Conservation (phyloP, 2,888 invertebrate species). For the Lithodes maja region DNA sequence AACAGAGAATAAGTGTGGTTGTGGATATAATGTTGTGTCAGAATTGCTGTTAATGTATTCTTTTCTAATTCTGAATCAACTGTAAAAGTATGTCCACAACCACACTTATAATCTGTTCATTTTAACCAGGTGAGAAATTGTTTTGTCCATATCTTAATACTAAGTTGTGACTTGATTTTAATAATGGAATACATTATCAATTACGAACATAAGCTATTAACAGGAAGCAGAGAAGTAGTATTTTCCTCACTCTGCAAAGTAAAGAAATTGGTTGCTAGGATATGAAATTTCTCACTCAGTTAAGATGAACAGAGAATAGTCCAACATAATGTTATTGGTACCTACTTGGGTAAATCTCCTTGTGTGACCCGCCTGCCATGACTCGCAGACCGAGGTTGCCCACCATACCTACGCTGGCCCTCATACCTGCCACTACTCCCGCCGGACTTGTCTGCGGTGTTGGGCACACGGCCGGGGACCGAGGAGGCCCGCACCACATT, state of each 20-base stretch:
- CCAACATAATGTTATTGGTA: neutral
- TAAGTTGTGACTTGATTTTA: too few species aligned
- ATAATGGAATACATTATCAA: too few species aligned
- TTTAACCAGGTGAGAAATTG: too few species aligned
- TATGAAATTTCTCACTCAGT: too few species aligned
- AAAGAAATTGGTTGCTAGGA: too few species aligned
- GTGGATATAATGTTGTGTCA: slow-evolving; percentile 9
- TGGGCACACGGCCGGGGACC: slow-evolving; percentile 66
- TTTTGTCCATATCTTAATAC: too few species aligned
- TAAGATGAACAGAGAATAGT: neutral
- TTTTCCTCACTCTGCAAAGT: too few species aligned
- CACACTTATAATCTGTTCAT: slow-evolving; percentile 2
- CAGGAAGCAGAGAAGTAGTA: too few species aligned
- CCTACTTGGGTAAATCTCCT: slow-evolving; percentile 62
- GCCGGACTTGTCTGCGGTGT: slow-evolving; percentile 25
- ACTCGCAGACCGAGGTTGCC: slow-evolving; percentile 67
- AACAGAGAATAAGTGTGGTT: slow-evolving; percentile 1
- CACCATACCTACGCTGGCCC: slow-evolving; percentile 59
- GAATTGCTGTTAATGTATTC: too few species aligned
- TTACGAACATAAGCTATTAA: too few species aligned
- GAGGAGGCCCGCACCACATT: slow-evolving; percentile 67
- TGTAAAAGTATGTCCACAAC: slow-evolving; percentile 21
- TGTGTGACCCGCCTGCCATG: slow-evolving; percentile 68
- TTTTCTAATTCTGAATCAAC: neutral
- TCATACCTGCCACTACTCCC: slow-evolving; percentile 67